These are phyloP conservation scores for Dipodomys spectabilis DNA, from an alignment of 2,113 vertebrate genomes.

Conservation along the genomic window DNA sequence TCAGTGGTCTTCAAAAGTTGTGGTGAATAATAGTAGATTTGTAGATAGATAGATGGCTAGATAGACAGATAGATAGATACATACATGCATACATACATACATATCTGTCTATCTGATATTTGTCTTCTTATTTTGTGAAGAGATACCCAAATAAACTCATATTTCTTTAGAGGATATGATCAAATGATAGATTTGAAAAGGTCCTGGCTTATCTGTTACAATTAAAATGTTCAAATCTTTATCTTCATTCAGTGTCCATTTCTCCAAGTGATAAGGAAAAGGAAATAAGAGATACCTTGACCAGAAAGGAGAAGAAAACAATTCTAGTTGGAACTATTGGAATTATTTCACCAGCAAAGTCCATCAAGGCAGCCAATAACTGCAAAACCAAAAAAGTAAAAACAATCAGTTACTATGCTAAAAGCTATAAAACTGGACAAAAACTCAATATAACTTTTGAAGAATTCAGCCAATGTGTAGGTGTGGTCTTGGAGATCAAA, in stretches of 20 bases:
- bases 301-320: neutral
- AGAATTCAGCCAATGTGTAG: neutral
- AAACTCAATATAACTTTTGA: neutral
- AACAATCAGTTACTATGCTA: neutral
- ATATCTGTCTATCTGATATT: neutral
- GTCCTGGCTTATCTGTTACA: neutral
- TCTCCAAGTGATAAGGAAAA: neutral
- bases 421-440: neutral
- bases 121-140: neutral
- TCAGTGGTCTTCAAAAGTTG: neutral
- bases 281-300: neutral
- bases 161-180: conserved; percentile 1
- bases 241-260: neutral
- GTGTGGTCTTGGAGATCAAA: neutral
- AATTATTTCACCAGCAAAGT: conserved; percentile 72
- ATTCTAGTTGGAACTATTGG: neutral
- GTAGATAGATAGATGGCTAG: too few species aligned
- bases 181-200: neutral
- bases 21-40: neutral
- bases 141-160: neutral
- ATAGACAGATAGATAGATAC: too few species aligned
- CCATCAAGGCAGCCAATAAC: conserved; percentile 74
- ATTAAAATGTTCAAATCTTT: neutral
- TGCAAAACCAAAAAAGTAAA: conserved; percentile 72
- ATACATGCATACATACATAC: neutral